Evolutionary conservation across 37 sponge, comb jelly and placozoan genomes (phyloP).

Genomic region (Aphrocallistes beatrix): DNA sequence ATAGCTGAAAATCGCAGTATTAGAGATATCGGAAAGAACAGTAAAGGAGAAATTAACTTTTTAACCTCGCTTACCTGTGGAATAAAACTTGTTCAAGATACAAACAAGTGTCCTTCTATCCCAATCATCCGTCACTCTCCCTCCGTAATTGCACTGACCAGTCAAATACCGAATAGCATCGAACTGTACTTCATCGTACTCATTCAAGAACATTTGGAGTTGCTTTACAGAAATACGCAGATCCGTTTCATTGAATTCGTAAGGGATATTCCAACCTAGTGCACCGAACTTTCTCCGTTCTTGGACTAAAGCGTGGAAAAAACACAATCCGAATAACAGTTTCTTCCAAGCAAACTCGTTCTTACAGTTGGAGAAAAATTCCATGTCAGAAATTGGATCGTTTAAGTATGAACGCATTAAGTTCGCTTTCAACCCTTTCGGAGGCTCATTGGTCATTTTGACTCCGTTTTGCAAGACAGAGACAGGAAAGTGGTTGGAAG

Average conservation of each 20-base stretch:
- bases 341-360: slow-evolving; percentile 75
- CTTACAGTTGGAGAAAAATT: slow-evolving; percentile 78
- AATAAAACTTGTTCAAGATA: slow-evolving; percentile 94
- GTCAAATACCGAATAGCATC: slow-evolving; percentile 88
- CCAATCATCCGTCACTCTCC: slow-evolving; percentile 97
- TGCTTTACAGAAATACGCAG: slow-evolving; percentile 92
- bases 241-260: slow-evolving; percentile 99
- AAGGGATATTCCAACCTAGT: slow-evolving; percentile 97
- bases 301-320: slow-evolving; percentile 96
- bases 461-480: slow-evolving; percentile 98
- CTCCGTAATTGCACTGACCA: slow-evolving; percentile 99
- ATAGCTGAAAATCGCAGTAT: too few species aligned
- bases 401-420: slow-evolving; percentile 83
- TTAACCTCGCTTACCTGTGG: neutral
- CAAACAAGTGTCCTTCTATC: slow-evolving; percentile 81
- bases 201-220: slow-evolving; percentile 94
- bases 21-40: too few species aligned
- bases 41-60: too few species aligned
- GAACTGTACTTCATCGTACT: slow-evolving; percentile 95
- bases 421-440: slow-evolving; percentile 92
- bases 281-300: slow-evolving; percentile 94
- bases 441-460: slow-evolving; percentile 99
- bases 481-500: slow-evolving; percentile 92
- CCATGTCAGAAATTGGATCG: slow-evolving; percentile 88
- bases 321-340: slow-evolving; percentile 91